Evolutionary conservation across 2,113 vertebrate species (phyloP).

Genomic region (Bufo gargarizans): DNA sequence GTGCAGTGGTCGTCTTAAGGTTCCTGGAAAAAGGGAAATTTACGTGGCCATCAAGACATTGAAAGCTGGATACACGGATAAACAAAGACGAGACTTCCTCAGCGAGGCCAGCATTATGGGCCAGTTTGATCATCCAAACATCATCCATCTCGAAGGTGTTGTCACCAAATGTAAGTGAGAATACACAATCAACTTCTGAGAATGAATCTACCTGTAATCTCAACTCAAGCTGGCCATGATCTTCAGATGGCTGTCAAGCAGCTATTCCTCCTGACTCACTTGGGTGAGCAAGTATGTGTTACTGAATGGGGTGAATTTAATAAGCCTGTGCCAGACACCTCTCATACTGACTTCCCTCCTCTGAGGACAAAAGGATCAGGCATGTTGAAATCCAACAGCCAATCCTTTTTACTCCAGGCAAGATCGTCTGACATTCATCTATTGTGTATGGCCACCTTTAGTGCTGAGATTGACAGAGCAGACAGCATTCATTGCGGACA

Average conservation of each 20-base stretch:
- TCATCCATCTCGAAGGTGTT: constrained; percentile 96
- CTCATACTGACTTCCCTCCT: no score
- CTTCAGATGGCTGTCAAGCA: no score
- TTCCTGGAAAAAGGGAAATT: constrained; percentile 95
- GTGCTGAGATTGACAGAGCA: background rate
- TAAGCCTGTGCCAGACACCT: no score
- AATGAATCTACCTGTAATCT: background rate
- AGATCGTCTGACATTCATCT: no score
- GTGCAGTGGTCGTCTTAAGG: constrained; percentile 95
- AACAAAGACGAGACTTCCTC: constrained; percentile 95
- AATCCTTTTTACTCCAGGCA: no score
- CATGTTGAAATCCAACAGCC: no score
- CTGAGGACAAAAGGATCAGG: no score
- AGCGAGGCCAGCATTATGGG: constrained; percentile 99
- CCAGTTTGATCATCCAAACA: constrained; percentile 97
- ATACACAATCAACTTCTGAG: background rate
- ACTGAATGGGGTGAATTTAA: no score
- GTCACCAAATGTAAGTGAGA: constrained; percentile 93
- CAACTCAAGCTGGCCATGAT: background rate
- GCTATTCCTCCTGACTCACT: no score
- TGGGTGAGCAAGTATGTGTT: no score
- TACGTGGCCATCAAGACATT: constrained; percentile 98
- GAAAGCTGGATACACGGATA: constrained; percentile 96
- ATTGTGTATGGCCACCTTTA: no score
- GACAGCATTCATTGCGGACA: background rate